Evolutionary conservation across 2,888 invertebrate genomes (phyloP).

Genomic region (Agonopterix heracliana): DNA sequence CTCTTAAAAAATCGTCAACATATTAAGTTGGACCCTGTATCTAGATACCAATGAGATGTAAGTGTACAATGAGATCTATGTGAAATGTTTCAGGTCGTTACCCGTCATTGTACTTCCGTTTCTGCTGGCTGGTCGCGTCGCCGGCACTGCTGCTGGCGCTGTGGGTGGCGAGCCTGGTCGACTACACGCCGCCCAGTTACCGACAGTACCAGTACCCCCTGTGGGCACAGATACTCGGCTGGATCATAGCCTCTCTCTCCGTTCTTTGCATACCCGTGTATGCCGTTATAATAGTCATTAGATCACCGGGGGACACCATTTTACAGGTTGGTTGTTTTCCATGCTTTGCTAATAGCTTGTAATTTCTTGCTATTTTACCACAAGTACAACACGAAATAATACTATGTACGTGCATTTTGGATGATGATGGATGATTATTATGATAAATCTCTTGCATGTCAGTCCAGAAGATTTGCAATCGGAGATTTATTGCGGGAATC

Average conservation of each 20-base stretch:
- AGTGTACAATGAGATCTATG: too few species aligned
- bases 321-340: slow-evolving; percentile 75
- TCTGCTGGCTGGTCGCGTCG: slow-evolving; percentile 89
- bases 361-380: too few species aligned
- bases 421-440: too few species aligned
- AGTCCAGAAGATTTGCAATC: too few species aligned
- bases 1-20: too few species aligned
- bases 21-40: too few species aligned
- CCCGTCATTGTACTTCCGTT: slow-evolving; percentile 88
- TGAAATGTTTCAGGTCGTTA: slow-evolving; percentile 56
- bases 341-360: background rate
- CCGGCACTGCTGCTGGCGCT: slow-evolving; percentile 89
- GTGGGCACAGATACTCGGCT: slow-evolving; percentile 92
- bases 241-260: slow-evolving; percentile 89
- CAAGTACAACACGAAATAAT: too few species aligned
- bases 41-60: too few species aligned
- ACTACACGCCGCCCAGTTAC: slow-evolving; percentile 90
- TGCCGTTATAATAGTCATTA: slow-evolving; percentile 82
- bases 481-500: too few species aligned
- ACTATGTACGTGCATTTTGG: too few species aligned
- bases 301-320: slow-evolving; percentile 82
- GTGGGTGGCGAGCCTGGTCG: slow-evolving; percentile 92
- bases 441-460: too few species aligned
- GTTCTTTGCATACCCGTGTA: slow-evolving; percentile 90
- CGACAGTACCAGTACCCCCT: slow-evolving; percentile 88